Conservation (phyloP, 2,888 invertebrate species). For the Aporophyla nigra region DNA sequence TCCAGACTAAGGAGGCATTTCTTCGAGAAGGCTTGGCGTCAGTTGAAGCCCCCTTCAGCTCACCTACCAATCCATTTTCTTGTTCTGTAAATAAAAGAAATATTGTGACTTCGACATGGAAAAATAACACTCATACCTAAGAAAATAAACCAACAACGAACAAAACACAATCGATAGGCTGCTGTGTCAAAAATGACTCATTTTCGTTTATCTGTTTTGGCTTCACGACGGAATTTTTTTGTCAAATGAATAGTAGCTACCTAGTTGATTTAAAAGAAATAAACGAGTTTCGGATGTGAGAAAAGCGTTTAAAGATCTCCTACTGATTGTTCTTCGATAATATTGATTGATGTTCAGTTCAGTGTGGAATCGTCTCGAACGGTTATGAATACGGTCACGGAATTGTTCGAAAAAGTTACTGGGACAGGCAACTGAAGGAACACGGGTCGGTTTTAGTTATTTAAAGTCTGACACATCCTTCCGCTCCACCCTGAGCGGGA, state of each 20-base stretch:
- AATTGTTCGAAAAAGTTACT: no score
- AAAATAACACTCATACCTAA: neutral
- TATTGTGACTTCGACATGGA: neutral
- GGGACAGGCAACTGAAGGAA: no score
- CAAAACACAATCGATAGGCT: neutral
- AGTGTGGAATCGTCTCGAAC: neutral
- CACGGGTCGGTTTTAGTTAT: no score
- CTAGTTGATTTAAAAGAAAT: neutral
- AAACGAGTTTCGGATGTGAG: neutral
- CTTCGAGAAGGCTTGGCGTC: neutral
- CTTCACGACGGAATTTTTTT: neutral
- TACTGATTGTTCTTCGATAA: no score
- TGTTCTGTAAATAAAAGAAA: neutral
- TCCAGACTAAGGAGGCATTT: constrained; percentile 36
- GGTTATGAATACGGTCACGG: neutral
- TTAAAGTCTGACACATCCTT: no score
- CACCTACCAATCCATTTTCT: neutral
- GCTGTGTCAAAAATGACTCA: neutral
- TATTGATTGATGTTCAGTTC: neutral
- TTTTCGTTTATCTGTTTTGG: neutral
- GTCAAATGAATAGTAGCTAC: neutral
- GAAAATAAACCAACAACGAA: neutral
- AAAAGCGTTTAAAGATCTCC: neutral
- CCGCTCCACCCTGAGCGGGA: no score
- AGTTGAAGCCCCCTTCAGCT: neutral